phyloP scores from a whole-genome alignment of 30 jellyfish, hydroid and myxozoan genomes.

The Morbakka virulenta region DNA sequence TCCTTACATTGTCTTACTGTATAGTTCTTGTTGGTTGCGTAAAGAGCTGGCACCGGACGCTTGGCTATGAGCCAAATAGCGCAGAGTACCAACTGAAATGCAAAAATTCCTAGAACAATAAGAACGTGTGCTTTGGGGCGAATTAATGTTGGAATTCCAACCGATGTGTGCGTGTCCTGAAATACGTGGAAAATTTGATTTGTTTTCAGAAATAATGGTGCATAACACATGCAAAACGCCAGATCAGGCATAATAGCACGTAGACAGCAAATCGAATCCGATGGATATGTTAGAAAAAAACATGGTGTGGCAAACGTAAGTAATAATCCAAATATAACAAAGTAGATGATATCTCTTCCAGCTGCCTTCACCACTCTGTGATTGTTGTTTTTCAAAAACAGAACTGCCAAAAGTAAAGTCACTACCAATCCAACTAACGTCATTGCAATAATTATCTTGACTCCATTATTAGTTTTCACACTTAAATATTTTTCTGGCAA shows the following conservation, averaged over 20 bases:
- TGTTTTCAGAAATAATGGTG: constrained; percentile 82
- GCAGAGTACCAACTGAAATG: constrained; percentile 69
- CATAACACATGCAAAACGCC: constrained; percentile 72
- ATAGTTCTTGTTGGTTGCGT: constrained; percentile 37
- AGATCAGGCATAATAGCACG: constrained; percentile 79
- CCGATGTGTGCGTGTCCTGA: constrained; percentile 76
- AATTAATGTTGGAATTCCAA: constrained; percentile 77
- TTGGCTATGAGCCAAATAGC: constrained; percentile 69
- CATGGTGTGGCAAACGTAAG: constrained; percentile 45
- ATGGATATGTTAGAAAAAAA: constrained; percentile 45
- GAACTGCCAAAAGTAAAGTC: constrained; percentile 30
- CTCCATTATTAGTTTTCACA: not conserved
- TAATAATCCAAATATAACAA: constrained; percentile 70
- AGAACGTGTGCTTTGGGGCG: constrained; percentile 83
- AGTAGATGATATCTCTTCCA: constrained; percentile 80
- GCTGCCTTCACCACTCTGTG: constrained; percentile 74
- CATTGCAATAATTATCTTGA: constrained; percentile 24
- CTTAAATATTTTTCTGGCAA: constrained; percentile 37
- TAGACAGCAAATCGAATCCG: constrained; percentile 42
- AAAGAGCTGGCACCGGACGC: constrained; percentile 9
- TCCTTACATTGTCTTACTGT: constrained; percentile 54
- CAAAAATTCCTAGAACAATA: constrained; percentile 39
- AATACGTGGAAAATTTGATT: constrained; percentile 83
- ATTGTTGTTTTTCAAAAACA: constrained; percentile 54
- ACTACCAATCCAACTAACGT: constrained; percentile 46